Evolutionary conservation across 2,113 vertebrate species (phyloP), one percentile per base, ranked within the genome.

Genomic region (Myiozetetes cayanensis): DNA sequence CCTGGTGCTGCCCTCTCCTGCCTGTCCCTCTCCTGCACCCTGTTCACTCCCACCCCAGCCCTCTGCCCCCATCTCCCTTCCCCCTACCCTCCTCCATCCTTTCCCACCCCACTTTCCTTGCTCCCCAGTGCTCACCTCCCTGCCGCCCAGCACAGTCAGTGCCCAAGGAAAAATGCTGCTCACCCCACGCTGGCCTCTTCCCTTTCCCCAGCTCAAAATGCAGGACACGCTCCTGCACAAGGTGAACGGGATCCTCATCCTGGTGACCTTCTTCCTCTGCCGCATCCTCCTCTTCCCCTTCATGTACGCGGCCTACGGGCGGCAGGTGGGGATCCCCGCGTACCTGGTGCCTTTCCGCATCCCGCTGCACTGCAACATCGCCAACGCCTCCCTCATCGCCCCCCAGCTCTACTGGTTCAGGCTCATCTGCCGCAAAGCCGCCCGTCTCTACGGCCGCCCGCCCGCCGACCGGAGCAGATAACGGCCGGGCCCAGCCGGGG

Each of bases 381-480:
- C 98, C 95, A 99, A 98, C 90, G 96, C 93, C 20, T 96, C 98
- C 93, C 99, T 99, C 98, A 97, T 99, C 88, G 98, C 99, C 16
- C 99, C 99, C 5, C 99, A 99, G 97, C 96, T 99, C 97, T 99
- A 99, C 98, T 99, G 99, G 99, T 99, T 99, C 89, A 73, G 98
- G 39, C 98, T 99, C 92, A 99, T 99, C 55, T 99, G 99, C 97
- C 98, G 97, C 84, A 99, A 99, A 95, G 99, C 99, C 43, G 96
- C 87, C 77, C 98, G 98, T 14, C 98, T 99, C 72, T 99, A 99
- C 96, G 83, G 93, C 80, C 35, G 85, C 97, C 98, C 97, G 0
- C 95, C 94, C 30, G 27, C 66, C 5, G 81, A 79, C 90, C 98
- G 85, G 96, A 97, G 94, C 92, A 95, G 90, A 87, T 97, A 97